Conservation (phyloP, 2,797 vertebrate species). For the Scleropages formosus region DNA sequence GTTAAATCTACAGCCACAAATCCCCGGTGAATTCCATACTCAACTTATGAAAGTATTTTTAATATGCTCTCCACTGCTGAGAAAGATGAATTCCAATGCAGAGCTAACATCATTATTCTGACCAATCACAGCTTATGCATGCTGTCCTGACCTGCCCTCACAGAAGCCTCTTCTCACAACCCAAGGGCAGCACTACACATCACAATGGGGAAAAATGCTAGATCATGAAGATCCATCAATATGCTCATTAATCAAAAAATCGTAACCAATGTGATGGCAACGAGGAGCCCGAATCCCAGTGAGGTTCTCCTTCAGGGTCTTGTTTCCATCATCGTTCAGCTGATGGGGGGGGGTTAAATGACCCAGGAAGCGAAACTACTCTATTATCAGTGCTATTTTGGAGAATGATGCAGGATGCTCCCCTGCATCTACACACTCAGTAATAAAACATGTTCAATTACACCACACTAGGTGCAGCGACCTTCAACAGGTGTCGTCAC, state of each 20-base stretch:
- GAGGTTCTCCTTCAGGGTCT: constrained; percentile 23
- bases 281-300: constrained; percentile 44
- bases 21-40: constrained; percentile 6
- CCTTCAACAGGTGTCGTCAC: neutral
- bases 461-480: too few relatives aligned
- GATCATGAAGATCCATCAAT: constrained; percentile 62
- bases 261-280: constrained; percentile 67
- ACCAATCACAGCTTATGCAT: constrained; percentile 29
- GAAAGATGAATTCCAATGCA: constrained; percentile 57
- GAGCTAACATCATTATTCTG: constrained; percentile 53
- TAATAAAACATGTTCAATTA: constrained; percentile 13
- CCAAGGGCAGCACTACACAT: constrained; percentile 10
- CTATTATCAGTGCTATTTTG: constrained; percentile 31
- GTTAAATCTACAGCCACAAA: constrained; percentile 27
- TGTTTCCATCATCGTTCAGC: constrained; percentile 32
- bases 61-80: constrained; percentile 42
- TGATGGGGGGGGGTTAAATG: constrained; percentile 48
- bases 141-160: constrained; percentile 46
- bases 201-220: constrained; percentile 51
- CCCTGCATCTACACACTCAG: constrained; percentile 39
- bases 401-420: constrained; percentile 7
- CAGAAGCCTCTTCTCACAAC: constrained; percentile 34
- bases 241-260: constrained; percentile 73
- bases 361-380: constrained; percentile 38
- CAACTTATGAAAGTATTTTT: constrained; percentile 45